Evolutionary conservation across 2,888 invertebrate genomes (phyloP), one percentile per base, ranked within the genome.

Genomic region (Uloborus plumipes): DNA sequence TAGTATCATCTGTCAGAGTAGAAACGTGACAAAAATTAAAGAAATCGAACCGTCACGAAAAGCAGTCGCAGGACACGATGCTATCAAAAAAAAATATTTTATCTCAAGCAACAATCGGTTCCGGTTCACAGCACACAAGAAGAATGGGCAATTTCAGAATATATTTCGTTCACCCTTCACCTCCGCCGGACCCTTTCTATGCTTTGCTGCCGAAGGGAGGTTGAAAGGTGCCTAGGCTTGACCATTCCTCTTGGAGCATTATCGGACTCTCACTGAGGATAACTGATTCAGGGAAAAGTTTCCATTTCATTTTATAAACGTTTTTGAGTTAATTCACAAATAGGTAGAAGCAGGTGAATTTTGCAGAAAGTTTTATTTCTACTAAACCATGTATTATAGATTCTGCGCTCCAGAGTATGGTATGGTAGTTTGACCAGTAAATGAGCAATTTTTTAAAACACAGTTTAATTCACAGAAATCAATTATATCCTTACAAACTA

Each of bases 41-140:
- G 67, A 79, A 49, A 64, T 47, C 61, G 53, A 51, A 59, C 72
- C 61, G 69, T 67, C 75, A 71, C 59, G 65, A 59, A 59, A 50
- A 71, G 58, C 20, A 67, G 53, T 69, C 80, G 26, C 39, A n/a
- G 53, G 59, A 39, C 67, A 71, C 26, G 66, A 66, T 67, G 49
- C 71, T 67, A 72, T 79, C 67, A 66, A 62, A 62, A 78, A 47
- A 67, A 78, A 65, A 51, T 70, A 3, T 26, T 64, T 78, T 62
- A 66, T 80, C 80, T 51, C 69, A 26, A 50, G 18, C 26, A 80
- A 69, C 73, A 80, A 80, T 80, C 66, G 65, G 80, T 80, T 80
- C 64, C 69, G 73, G 80, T 80, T 74, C 80, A 73, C 59, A 69
- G 74, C 62, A 61, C 53, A 47, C 53, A 51, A 69, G 59, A 74